Percentiles rank a stretch among this genome's conserved stretches.
Evolutionary conservation across 2,113 vertebrate species (phyloP).

Genomic region (Okapia johnstoni): DNA sequence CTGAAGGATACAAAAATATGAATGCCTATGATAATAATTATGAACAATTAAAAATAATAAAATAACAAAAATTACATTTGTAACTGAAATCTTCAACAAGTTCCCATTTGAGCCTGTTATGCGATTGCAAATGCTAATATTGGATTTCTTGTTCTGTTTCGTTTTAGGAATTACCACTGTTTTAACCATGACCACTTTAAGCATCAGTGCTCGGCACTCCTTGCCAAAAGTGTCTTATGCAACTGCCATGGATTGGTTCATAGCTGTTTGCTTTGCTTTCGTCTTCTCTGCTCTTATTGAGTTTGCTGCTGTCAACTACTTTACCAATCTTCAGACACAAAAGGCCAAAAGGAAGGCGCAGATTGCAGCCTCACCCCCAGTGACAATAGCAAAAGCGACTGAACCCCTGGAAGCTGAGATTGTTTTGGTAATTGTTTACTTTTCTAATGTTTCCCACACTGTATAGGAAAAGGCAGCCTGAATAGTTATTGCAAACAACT

Average conservation of each 20-base stretch:
- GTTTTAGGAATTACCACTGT: conserved; percentile 94
- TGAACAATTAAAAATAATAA: background rate
- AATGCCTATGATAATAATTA: background rate
- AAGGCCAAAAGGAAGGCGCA: conserved; percentile 83
- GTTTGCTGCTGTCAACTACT: conserved; percentile 98
- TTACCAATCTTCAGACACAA: conserved; percentile 94
- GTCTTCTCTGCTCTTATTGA: conserved; percentile 98
- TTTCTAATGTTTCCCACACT: conserved; percentile 78
- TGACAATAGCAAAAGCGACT: conserved; percentile 82
- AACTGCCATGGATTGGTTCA: conserved; percentile 98
- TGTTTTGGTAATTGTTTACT: conserved; percentile 86
- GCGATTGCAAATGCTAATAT: background rate
- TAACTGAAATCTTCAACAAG: background rate
- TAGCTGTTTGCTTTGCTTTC: conserved; percentile 97
- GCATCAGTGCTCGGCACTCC: conserved; percentile 95
- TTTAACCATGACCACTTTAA: conserved; percentile 95
- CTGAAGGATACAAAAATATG: background rate
- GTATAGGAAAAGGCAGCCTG: conserved; percentile 79
- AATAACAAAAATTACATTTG: background rate
- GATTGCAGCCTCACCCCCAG: conserved; percentile 82
- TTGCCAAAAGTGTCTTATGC: conserved; percentile 96
- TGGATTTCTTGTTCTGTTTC: background rate
- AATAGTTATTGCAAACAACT: conserved; percentile 48
- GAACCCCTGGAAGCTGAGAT: conserved; percentile 83
- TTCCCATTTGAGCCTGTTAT: background rate